Evolutionary conservation across 1,140 invertebrate genomes (phyloP).

Genomic region (Diprion similis): DNA sequence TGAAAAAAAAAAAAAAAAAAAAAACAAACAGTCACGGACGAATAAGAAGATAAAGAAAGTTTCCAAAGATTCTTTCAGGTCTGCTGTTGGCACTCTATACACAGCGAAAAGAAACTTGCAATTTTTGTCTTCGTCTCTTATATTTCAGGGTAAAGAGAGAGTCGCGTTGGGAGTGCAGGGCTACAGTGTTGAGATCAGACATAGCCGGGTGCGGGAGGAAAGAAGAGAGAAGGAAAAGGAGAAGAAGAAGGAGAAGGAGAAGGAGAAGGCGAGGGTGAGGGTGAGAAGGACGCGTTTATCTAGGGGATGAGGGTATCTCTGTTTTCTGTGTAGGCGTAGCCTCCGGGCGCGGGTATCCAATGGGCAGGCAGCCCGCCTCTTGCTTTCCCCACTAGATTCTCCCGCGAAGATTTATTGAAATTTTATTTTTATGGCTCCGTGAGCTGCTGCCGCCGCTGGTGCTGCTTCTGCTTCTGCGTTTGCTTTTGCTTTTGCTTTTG

Average conservation of each 20-base stretch:
- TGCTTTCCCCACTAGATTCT: slow-evolving; percentile 45
- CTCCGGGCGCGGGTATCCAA: slow-evolving; percentile 44
- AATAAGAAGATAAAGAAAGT: no score
- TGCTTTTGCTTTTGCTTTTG: slow-evolving; percentile 22
- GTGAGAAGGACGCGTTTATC: background rate
- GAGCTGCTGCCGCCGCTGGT: slow-evolving; percentile 36
- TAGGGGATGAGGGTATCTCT: slow-evolving; percentile 36
- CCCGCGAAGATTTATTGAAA: slow-evolving; percentile 62
- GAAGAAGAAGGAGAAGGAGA: no score
- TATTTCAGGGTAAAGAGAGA: no score
- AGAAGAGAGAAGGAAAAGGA: slow-evolving; percentile 2
- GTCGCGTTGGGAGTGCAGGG: no score
- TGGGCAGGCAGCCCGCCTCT: slow-evolving; percentile 51
- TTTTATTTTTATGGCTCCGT: slow-evolving; percentile 63
- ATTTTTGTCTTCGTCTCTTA: no score
- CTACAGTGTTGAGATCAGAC: no score
- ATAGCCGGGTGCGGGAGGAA: background rate
- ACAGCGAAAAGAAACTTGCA: no score
- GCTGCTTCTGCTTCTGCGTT: slow-evolving; percentile 18
- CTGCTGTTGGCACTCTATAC: no score
- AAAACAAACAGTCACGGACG: no score
- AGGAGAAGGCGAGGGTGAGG: no score
- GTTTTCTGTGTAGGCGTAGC: slow-evolving; percentile 53
- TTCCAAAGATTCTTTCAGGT: no score
- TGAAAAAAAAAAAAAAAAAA: no score